Conservation (phyloP, 2,797 vertebrate species). For the Falco cherrug region DNA sequence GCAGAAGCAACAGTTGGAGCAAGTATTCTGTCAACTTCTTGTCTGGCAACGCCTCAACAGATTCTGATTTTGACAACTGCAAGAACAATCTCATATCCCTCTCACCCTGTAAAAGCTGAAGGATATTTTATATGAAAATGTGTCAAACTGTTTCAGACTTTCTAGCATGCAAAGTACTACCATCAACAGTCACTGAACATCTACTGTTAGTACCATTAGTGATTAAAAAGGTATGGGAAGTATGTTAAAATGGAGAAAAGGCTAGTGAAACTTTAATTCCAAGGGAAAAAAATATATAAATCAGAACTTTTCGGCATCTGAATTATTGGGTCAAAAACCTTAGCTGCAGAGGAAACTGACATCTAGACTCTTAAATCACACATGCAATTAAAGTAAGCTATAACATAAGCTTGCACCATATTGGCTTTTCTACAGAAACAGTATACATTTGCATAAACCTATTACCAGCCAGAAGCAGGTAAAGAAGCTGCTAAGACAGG, state of each 20-base stretch:
- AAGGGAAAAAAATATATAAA: not conserved
- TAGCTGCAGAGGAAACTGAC: not conserved
- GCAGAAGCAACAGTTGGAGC: not conserved
- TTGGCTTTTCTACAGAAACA: not conserved
- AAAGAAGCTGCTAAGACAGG: not conserved
- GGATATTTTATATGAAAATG: not conserved
- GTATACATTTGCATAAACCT: not conserved
- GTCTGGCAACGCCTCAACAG: not conserved
- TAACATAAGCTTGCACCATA: not conserved
- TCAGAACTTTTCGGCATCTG: not conserved
- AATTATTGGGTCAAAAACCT: not conserved
- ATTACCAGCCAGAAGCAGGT: not conserved
- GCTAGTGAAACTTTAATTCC: not conserved
- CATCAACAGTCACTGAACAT: not conserved
- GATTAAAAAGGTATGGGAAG: not conserved
- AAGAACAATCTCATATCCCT: not conserved
- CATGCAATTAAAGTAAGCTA: not conserved
- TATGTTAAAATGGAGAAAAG: not conserved
- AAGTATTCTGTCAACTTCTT: not conserved
- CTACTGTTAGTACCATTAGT: not conserved
- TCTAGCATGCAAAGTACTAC: not conserved
- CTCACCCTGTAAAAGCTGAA: not conserved
- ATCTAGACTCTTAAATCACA: not conserved
- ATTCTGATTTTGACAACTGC: not conserved
- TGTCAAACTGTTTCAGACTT: not conserved